Base-by-base conservation (phyloP, 2,113 vertebrate species). In the Microcebus ravelobensis region DNA sequence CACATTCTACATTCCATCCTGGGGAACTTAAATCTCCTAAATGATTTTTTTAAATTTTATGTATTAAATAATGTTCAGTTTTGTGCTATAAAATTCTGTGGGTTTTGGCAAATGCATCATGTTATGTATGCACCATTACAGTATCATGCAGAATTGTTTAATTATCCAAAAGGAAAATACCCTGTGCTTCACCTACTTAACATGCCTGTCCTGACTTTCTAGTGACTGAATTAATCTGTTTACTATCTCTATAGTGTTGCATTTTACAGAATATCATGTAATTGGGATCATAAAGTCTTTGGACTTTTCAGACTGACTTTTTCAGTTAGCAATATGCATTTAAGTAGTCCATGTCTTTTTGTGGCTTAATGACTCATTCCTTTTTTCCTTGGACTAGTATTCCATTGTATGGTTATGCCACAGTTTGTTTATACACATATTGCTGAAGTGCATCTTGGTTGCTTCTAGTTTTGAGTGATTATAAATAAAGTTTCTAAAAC, bases 401-500 rank as follows among this genome's bases (percentile, higher is more conserved):
- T 82, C 14, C 45, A 10, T 29, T 82, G 3, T 81, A 55, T 86
- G 7, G 50, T 63, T 76, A n/a, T 18, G 17, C 20, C 31, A 61
- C 10, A 82, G 34, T 89, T 68, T 59, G 27, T 39, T 71, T 73
- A 57, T 68, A 29, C 29, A 20, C 90, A 86, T 90, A 84, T 23
- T 14, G 73, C 48, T 67, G n/a, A 94, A 84, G 61, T 29, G 88
- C 23, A 73, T 61, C 67, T 52, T 39, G 25, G 7, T 87, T 73
- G 13, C n/a, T 85, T 94, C 55, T 52, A 82, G 59, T 74, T 86
- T 65, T 12, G 18, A 45, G 39, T 31, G 15, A 61, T 68, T 39
- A 68, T 89, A 57, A 89, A 68, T 63, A 76, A 92, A 93, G 23
- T 25, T 95, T 50, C 57, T 63, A 70, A 71, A 95, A 68, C 8